Conservation (phyloP, 2,797 vertebrate genomes). For the Champsocephalus esox region DNA sequence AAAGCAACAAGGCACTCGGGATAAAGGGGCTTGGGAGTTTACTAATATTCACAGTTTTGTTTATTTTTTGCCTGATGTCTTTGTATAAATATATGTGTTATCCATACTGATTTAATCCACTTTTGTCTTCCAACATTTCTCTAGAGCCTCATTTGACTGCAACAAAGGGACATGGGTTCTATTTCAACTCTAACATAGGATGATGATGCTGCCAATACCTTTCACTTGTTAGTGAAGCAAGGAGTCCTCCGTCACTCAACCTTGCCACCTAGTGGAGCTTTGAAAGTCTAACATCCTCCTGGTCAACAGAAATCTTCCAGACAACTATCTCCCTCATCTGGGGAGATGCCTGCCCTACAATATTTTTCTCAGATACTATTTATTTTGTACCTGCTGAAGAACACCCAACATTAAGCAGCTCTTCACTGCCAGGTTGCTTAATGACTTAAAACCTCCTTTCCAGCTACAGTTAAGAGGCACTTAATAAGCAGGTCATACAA, state of each 20-base stretch:
- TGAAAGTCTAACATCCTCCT: constrained; percentile 63
- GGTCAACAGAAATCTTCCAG: constrained; percentile 78
- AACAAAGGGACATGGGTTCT: constrained; percentile 64
- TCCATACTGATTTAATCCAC: constrained; percentile 17
- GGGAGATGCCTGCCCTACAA: constrained; percentile 78
- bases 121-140: constrained; percentile 44
- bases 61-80: constrained; percentile 1
- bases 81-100: constrained; percentile 22
- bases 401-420: constrained; percentile 8
- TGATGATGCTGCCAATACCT: constrained; percentile 71
- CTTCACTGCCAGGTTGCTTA: neutral
- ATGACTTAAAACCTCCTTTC: constrained; percentile 4
- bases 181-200: constrained; percentile 72
- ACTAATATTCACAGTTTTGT: constrained; percentile 8
- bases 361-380: constrained; percentile 16
- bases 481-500: constrained; percentile 63
- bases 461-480: constrained; percentile 32
- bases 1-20: constrained; percentile 32
- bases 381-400: constrained; percentile 15
- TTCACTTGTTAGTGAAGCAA: constrained; percentile 81
- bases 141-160: constrained; percentile 67
- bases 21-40: constrained; percentile 10
- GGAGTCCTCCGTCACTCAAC: constrained; percentile 66
- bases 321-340: constrained; percentile 82
- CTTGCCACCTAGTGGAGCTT: constrained; percentile 73